Base-by-base conservation (phyloP, 2,797 vertebrate species). In the Anabacerthia variegaticeps region DNA sequence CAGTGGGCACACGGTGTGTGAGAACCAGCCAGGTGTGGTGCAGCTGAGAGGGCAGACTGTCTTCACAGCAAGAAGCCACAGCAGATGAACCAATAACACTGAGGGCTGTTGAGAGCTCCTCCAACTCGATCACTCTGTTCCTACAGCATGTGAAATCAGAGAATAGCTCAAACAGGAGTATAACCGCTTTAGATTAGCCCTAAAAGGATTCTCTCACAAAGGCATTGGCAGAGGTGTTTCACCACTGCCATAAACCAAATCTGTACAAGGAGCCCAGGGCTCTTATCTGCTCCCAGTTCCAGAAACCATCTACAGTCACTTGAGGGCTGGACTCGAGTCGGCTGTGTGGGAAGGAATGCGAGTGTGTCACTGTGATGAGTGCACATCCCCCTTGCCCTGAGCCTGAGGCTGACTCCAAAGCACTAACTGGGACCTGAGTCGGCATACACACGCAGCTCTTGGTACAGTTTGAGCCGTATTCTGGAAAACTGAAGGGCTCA, bases 1-100 rank as follows among this genome's bases (percentile, higher is more conserved):
- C 0, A 1, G 54, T 51, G 48, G 74, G n/a, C 52, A 44, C 51
- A 39, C 1, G 20, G 4, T 15, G 13, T 15, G 19, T 14, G 3
- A 65, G 21, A 2, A n/a, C 26, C 6, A 18, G 72, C 65, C 85
- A 77, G 44, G 23, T 26, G 65, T 24, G 39, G 13, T 34, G 28
- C 21, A 37, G 46, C 27, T 14, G 7, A 43, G 20, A 34, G 30
- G 32, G 22, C 2, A 62, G 23, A 30, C 22, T n/a, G 62, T 39
- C 56, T 54, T 10, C 67, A 12, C 18, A 75, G 41, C 32, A 59
- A 39, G n/a, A 51, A 21, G 37, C 37, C 32, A 34, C 27, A 49
- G 79, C 65, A 71, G 26, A 41, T 0, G 14, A 18, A 43, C 41
- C 11, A 16, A 23, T 10, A 43, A 24, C 67, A 2, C 55, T 37